phyloP scores from a whole-genome alignment of 1,140 invertebrate species.

The Drosophila elegans region DNA sequence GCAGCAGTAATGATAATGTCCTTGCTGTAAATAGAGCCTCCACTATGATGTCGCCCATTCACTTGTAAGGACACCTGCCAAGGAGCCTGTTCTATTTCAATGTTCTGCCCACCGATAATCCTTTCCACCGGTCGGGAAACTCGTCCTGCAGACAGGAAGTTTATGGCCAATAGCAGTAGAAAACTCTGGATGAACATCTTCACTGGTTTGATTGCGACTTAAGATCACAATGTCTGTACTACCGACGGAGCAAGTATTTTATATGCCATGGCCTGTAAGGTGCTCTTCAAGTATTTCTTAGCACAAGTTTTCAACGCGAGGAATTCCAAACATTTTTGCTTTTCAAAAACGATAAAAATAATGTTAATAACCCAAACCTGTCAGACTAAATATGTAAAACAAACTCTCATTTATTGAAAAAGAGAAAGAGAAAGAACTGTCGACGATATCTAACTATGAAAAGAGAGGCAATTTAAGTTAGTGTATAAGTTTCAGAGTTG shows the following conservation, averaged over 20 bases:
- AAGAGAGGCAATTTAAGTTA: too few relatives aligned
- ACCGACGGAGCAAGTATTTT: not conserved
- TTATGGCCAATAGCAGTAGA: not conserved
- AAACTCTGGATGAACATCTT: constrained; percentile 1
- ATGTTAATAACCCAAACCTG: too few relatives aligned
- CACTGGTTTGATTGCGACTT: not conserved
- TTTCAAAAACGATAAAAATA: too few relatives aligned
- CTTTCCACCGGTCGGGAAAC: not conserved
- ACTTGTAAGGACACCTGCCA: constrained; percentile 1
- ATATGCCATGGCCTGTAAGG: not conserved
- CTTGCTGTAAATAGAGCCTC: constrained; percentile 1
- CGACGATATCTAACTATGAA: too few relatives aligned
- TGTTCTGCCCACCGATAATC: not conserved
- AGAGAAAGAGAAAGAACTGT: too few relatives aligned
- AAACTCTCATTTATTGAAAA: too few relatives aligned
- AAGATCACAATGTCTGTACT: not conserved
- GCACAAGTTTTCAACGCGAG: too few relatives aligned
- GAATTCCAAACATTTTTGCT: too few relatives aligned
- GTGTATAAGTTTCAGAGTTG: too few relatives aligned
- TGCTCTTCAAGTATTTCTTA: not conserved
- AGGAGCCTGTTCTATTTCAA: not conserved
- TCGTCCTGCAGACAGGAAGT: not conserved
- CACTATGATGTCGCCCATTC: not conserved
- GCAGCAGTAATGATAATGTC: not conserved
- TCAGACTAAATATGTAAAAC: not conserved